Percentiles rank a stretch among this genome's conserved stretches.
phyloP scores from a whole-genome alignment of 1,140 invertebrate genomes.

The Papilio aristodemus region DNA sequence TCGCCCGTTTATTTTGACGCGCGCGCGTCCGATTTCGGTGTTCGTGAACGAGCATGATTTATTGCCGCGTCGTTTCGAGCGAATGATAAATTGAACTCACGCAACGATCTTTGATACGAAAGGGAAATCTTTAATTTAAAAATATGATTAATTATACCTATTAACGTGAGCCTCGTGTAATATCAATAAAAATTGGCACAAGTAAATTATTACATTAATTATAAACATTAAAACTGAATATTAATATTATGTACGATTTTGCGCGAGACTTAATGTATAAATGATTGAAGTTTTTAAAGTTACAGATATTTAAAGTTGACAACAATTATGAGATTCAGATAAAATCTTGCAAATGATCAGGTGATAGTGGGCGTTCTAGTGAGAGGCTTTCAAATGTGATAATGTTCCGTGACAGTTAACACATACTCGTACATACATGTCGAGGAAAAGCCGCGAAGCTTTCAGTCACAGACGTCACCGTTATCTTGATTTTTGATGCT shows the following conservation, averaged over 20 bases:
- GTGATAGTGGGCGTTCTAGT: no score
- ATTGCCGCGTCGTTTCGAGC: constrained; percentile 52
- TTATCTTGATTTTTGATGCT: no score
- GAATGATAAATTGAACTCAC: constrained; percentile 66
- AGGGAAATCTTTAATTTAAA: constrained; percentile 30
- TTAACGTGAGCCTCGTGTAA: constrained; percentile 1
- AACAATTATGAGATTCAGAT: no score
- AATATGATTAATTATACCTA: constrained; percentile 29
- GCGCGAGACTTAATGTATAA: neutral
- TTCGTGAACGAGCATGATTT: constrained; percentile 65
- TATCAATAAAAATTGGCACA: constrained; percentile 3
- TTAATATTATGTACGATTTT: no score
- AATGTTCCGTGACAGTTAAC: no score
- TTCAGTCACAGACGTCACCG: no score
- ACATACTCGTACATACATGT: no score
- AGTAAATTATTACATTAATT: neutral
- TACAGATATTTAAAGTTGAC: no score
- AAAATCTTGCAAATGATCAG: no score
- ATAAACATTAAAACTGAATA: neutral
- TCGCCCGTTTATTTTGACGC: constrained; percentile 61
- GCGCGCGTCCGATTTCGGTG: constrained; percentile 49
- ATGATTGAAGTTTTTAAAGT: no score
- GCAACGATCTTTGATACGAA: constrained; percentile 42
- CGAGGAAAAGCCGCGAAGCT: no score
- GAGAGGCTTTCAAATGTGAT: no score